Base-by-base conservation (phyloP, 2,888 invertebrate genomes). In the Plagiodera versicolora region DNA sequence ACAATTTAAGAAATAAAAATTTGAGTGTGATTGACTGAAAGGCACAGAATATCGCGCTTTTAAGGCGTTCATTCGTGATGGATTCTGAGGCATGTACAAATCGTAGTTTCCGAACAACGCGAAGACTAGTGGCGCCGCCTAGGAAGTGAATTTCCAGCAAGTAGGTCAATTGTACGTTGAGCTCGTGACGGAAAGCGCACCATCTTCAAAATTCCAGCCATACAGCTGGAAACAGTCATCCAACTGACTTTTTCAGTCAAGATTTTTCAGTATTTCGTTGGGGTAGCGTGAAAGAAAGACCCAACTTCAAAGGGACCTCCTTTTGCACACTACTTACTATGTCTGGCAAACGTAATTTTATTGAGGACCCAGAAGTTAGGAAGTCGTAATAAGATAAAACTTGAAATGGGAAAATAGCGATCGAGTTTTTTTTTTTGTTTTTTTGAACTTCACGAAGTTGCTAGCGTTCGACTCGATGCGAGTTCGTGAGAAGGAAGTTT, bases 321-420 rank as follows among this genome's bases (percentile, higher is more conserved):
- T 39, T n/a, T n/a, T n/a, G n/a, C n/a, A 14, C 39, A 14, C 32
- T 11, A 32, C 10, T 32, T 11, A 14, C 39, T 14, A 39, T 3
- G 39, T 39, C 39, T 39, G 39, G 39, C 39, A 39, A 39, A 39
- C 39, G 39, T 39, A 39, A 39, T 39, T 39, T 39, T 39, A 39
- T 39, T 39, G 39, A 39, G 39, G 39, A 39, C 39, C 39, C 39
- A 14, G 11, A 39, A 39, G 39, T 39, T 39, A 14, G 39, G 39
- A 39, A 39, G 39, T 39, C 39, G 39, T 39, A 39, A 39, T 39
- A 39, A 39, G 39, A 39, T 39, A 39, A 14, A 39, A 39, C 39
- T n/a, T 2, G 14, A 39, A 39, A 39, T 11, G 39, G 14, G 39
- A 11, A 39, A 39, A 39, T 14, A 39, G 39, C 39, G 39, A 39